Evolutionary conservation across 2,888 invertebrate genomes (phyloP).

Genomic region (Eulithis prunata): DNA sequence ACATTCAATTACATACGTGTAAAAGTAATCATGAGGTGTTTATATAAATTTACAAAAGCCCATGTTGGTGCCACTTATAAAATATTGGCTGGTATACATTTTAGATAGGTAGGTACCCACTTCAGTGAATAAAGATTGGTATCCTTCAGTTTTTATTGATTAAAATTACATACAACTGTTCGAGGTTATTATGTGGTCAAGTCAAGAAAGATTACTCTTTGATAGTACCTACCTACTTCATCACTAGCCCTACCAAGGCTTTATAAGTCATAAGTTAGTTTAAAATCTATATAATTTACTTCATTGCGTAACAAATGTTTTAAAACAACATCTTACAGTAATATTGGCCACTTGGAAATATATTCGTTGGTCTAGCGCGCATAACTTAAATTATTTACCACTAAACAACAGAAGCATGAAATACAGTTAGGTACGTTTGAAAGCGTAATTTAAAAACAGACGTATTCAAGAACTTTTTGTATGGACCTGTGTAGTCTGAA

Average conservation of each 20-base stretch:
- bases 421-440: background rate
- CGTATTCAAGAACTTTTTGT: too few relatives aligned
- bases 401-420: constrained; percentile 1
- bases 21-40: background rate
- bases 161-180: too few relatives aligned
- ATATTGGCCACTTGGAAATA: constrained; percentile 44
- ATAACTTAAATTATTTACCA: background rate
- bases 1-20: constrained; percentile 14
- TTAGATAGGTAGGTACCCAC: background rate
- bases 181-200: too few relatives aligned
- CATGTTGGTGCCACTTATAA: constrained; percentile 11
- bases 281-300: background rate
- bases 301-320: background rate
- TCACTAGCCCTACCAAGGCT: too few relatives aligned
- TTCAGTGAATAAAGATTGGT: background rate
- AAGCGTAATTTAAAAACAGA: background rate
- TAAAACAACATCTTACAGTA: constrained; percentile 11
- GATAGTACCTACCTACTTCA: too few relatives aligned
- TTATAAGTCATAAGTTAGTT: too few relatives aligned
- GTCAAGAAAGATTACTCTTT: too few relatives aligned
- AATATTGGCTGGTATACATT: background rate
- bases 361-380: constrained; percentile 46
- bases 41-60: constrained; percentile 3
- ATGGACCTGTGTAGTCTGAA: too few relatives aligned
- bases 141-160: too few relatives aligned